Base-by-base conservation (phyloP, 2,113 vertebrate genomes). In the Psittacula cyanocephala region DNA sequence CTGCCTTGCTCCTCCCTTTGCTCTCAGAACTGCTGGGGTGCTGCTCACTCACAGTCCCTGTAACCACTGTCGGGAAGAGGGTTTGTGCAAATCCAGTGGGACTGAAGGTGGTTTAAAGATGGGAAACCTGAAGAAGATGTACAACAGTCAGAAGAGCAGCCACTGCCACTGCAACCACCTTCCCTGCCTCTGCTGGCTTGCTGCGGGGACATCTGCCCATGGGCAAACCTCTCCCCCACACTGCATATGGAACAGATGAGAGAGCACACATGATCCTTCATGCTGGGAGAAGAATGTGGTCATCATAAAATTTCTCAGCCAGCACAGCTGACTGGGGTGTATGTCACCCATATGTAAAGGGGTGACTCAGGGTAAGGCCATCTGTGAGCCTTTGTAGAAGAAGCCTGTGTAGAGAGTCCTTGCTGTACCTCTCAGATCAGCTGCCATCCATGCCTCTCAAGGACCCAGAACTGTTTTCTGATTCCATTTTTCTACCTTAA, bases 311-410 rank as follows among this genome's bases (percentile, higher is more conserved):
- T 50, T 81, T 43, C 63, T 88, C 41, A 82, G 43, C 55, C 71
- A 91, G 60, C 43, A 46, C 43, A 83, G 55, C 64, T 24, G 25
- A 53, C 46, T 62, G 63, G 28, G 15, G 5, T 86, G 28, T 43
- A 39, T 81, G 72, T 46, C 86, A n/a, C 68, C 72, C 37, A 6
- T 8, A 20, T 35, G 43, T 67, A 18, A 41, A 86, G 17, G 8
- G 57, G 59, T 46, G 50, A 53, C 85, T 80, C 63, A 74, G 67
- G 71, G n/a, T 81, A 53, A 41, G 15, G 9, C 86, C 88, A 92
- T 92, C 88, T 96, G 95, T 83, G 76, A 81, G 13, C 17, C 72
- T 88, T 90, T 94, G 70, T 17, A 72, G 69, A 71, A 77, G 70
- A 60, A 47, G 37, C 11, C 59, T 4, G 6, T 74, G 85, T 68